These are phyloP conservation scores for Eupithecia subumbrata DNA, from an alignment of 2,888 invertebrate genomes.

Conservation along the genomic window DNA sequence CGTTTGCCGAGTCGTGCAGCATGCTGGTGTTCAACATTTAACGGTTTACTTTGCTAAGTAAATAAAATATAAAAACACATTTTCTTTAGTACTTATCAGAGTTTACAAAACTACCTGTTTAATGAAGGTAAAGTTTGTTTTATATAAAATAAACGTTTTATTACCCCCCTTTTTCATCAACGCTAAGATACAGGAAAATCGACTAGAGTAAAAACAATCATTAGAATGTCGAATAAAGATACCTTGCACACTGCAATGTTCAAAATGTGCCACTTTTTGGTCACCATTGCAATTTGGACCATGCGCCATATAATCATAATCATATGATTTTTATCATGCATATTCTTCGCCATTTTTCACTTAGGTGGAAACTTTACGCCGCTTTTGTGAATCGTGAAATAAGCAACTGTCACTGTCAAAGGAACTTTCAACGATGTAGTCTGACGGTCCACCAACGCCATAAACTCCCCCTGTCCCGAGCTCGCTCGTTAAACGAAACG, in stretches of 20 bases:
- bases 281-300: not conserved
- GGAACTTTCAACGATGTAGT: not conserved
- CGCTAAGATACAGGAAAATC: not conserved
- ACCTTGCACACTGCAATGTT: not conserved
- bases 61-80: no score
- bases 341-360: not conserved
- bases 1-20: no score
- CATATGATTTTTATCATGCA: not conserved
- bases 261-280: not conserved
- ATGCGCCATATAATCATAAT: not conserved
- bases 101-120: no score
- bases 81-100: no score
- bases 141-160: not conserved
- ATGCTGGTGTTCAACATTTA: not conserved
- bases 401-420: conserved; percentile 3
- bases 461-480: conserved; percentile 16
- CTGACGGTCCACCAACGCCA: conserved; percentile 14
- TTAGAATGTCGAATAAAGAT: not conserved
- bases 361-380: not conserved
- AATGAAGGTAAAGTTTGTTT: not conserved
- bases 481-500: conserved; percentile 31
- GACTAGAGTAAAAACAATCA: not conserved
- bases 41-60: not conserved
- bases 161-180: not conserved
- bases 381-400: not conserved